Evolutionary conservation across 2,797 vertebrate genomes (phyloP), one percentile per base, ranked within the genome.

Genomic region (Sebastolobus altivelis): DNA sequence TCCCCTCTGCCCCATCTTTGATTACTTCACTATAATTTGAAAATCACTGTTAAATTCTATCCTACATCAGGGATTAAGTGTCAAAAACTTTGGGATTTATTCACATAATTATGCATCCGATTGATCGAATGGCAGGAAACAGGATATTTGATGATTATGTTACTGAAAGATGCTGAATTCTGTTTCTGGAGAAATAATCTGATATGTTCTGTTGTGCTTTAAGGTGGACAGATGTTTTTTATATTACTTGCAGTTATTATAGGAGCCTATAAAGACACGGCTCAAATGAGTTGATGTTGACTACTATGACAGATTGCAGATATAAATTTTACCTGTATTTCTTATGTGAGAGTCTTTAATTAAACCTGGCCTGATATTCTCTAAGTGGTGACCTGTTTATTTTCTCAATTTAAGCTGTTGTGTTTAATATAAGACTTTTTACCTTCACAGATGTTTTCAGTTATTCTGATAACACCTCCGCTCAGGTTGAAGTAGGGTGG

Each of bases 281-380:
- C 83, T 88, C 67, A 16, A 14, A 79, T 14, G 71, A 74, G 81
- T 72, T 84, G 79, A 81, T 82, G 86, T 81, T 88, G 88, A 92
- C 85, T 91, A 84, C 82, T 88, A 75, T 82, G 78, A 91, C 75
- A 82, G 77, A 91, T 89, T 84, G 81, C 76, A 91, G 71, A 89
- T 82, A 78, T 73, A 72, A 65, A 81, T 69, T 91, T 83, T 70
- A 89, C 70, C 83, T 93, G 90, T 87, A 90, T 93, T 92, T 93
- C 91, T 92, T 89, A 88, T 92, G 85, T 85, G 86, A 92, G 80
- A 90, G 78, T 89, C 81, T 84, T 75, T 75, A 75, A 94, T 91
- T 93, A 94, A 94, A 95, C 69, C 88, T 84, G 65, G 81, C 77
- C 84, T 87, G 86, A 79, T 89, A 89, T 89, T 92, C 75, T 88